Percentiles rank a stretch among this genome's conserved stretches.
phyloP scores from a whole-genome alignment of 2,797 vertebrate genomes.

The Malacoctenus gilli region DNA sequence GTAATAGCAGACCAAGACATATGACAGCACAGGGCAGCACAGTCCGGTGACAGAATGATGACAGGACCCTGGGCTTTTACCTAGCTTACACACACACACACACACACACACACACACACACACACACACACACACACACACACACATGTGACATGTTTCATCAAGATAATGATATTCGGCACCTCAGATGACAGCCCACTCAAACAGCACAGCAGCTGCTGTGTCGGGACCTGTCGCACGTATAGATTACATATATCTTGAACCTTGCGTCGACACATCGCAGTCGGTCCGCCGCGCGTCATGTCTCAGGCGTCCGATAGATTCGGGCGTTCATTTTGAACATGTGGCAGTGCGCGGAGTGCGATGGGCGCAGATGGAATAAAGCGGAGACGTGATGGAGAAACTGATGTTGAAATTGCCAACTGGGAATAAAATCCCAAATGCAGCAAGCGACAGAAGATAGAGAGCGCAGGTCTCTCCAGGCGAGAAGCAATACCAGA shows the following conservation, averaged over 20 bases:
- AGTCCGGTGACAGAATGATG: constrained; percentile 49
- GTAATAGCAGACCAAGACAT: constrained; percentile 52
- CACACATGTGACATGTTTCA: constrained; percentile 18
- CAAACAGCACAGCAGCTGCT: constrained; percentile 16
- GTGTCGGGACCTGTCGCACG: background rate
- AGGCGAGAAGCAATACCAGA: background rate
- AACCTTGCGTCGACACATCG: constrained; percentile 17
- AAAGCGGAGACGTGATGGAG: constrained; percentile 13
- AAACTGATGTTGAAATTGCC: constrained; percentile 20
- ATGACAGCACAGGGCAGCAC: constrained; percentile 42
- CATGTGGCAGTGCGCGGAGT: constrained; percentile 20
- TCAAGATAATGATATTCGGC: constrained; percentile 37
- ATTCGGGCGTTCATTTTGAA: constrained; percentile 26
- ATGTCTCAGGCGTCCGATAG: constrained; percentile 12
- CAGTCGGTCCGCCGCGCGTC: background rate
- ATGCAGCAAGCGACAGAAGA: constrained; percentile 15
- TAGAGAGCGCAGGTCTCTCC: constrained; percentile 8
- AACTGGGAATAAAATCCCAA: constrained; percentile 3
- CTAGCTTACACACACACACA: constrained; percentile 12
- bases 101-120: too few relatives aligned
- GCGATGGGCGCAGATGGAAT: constrained; percentile 6
- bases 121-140: constrained; percentile 17
- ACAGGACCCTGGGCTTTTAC: constrained; percentile 44
- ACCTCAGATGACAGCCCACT: constrained; percentile 21
- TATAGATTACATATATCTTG: constrained; percentile 22